phyloP scores from a whole-genome alignment of 2,113 vertebrate genomes.

The Halichoerus grypus region DNA sequence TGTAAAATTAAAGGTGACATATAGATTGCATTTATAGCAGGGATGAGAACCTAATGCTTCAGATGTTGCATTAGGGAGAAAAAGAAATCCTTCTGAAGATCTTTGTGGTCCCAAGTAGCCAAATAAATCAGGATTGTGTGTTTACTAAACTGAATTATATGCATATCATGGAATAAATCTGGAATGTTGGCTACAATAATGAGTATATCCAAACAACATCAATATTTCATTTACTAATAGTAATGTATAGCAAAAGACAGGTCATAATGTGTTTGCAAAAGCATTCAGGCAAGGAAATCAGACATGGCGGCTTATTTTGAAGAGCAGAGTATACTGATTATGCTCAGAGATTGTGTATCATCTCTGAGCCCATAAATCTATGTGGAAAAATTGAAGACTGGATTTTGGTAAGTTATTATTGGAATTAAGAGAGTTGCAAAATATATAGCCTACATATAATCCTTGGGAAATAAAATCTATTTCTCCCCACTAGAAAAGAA shows the following conservation, averaged over 20 bases:
- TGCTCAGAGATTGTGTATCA: background rate
- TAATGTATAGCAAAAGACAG: slow-evolving; percentile 58
- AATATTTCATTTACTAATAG: slow-evolving; percentile 76
- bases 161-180: slow-evolving; percentile 70
- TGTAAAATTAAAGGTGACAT: slow-evolving; percentile 1
- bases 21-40: background rate
- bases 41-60: background rate
- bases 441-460: background rate
- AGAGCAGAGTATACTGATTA: slow-evolving; percentile 75
- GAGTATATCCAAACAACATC: slow-evolving; percentile 20
- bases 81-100: slow-evolving; percentile 13
- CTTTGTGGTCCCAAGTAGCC: slow-evolving; percentile 62
- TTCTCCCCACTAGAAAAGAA: background rate
- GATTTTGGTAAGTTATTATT: slow-evolving; percentile 49
- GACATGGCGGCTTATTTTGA: slow-evolving; percentile 63
- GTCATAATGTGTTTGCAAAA: slow-evolving; percentile 77
- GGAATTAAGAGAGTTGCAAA: slow-evolving; percentile 1
- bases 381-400: slow-evolving; percentile 13
- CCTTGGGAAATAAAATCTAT: background rate
- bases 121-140: slow-evolving; percentile 62
- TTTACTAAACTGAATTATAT: slow-evolving; percentile 70
- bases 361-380: slow-evolving; percentile 68
- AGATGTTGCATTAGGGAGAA: background rate
- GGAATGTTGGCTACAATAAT: slow-evolving; percentile 73
- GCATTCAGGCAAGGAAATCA: slow-evolving; percentile 66